A percentile compares a stretch with the other conserved stretches of the same genome.
These are phyloP conservation scores for Brachionus koreanus DNA, from an alignment of 1,140 invertebrate genomes.

Conservation along the genomic window DNA sequence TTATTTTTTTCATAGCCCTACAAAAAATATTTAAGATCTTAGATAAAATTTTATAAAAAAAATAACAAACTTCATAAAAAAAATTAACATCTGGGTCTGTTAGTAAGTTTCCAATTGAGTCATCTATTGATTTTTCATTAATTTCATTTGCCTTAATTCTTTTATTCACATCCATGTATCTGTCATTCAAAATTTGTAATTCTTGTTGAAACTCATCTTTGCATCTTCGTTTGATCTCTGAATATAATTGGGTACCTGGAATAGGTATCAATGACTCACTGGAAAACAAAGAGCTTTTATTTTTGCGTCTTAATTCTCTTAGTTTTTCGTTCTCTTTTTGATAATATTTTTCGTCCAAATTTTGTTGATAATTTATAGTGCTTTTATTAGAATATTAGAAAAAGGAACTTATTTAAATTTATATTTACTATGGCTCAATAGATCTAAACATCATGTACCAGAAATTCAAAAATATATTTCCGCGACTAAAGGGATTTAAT, in stretches of 20 bases:
- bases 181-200: neutral
- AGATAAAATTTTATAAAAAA: neutral
- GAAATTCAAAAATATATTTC: slow-evolving; percentile 15
- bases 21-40: neutral
- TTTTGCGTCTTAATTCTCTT: neutral
- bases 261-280: slow-evolving; percentile 8
- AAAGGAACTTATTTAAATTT: neutral
- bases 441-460: slow-evolving; percentile 7
- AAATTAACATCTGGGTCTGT: slow-evolving; percentile 7
- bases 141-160: neutral
- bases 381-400: neutral
- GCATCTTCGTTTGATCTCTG: neutral
- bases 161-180: neutral
- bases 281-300: neutral
- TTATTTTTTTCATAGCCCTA: slow-evolving; percentile 36
- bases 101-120: neutral
- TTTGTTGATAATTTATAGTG: neutral
- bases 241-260: neutral
- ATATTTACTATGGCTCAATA: slow-evolving; percentile 21
- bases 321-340: neutral
- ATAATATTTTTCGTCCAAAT: neutral
- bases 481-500: slow-evolving; percentile 11
- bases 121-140: neutral
- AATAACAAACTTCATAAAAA: neutral
- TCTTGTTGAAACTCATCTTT: neutral